A percentile compares a stretch with the other conserved stretches of the same genome.
These are phyloP conservation scores for Parnassius smintheus DNA, from an alignment of 2,888 invertebrate genomes.

Conservation along the genomic window DNA sequence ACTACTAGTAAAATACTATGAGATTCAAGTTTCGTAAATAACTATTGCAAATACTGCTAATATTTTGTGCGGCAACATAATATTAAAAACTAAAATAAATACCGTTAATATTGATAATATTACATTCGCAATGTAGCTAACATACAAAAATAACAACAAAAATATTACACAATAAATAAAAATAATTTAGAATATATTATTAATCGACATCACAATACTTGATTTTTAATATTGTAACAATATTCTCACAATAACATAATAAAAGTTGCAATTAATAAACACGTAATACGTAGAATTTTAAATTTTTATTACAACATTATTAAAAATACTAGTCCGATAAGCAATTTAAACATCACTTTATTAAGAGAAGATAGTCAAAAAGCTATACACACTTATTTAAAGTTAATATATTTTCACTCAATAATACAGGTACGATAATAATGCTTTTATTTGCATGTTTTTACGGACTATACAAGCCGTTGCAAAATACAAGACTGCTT, in stretches of 20 bases:
- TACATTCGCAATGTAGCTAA: not conserved
- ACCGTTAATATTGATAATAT: not conserved
- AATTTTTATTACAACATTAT: no score
- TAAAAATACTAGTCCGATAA: no score
- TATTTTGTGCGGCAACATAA: constrained; percentile 2
- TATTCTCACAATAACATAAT: constrained; percentile 3
- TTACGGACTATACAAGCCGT: not conserved
- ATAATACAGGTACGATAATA: constrained; percentile 12
- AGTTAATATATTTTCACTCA: constrained; percentile 1
- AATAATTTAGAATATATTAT: not conserved
- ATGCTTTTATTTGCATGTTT: constrained; percentile 5
- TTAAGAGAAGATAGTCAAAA: no score
- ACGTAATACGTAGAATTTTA: no score
- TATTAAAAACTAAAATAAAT: constrained; percentile 6
- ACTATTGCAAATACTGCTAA: not conserved
- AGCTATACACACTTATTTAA: no score
- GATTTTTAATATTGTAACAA: not conserved
- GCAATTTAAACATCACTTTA: no score
- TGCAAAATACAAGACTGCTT: not conserved
- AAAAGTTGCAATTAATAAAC: no score
- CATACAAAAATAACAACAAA: not conserved
- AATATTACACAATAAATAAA: constrained; percentile 7
- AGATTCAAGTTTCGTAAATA: not conserved
- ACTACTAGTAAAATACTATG: constrained; percentile 2
- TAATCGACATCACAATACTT: not conserved